These are phyloP conservation scores for Nymphalis c-album DNA, from an alignment of 2,888 invertebrate genomes.

Conservation along the genomic window DNA sequence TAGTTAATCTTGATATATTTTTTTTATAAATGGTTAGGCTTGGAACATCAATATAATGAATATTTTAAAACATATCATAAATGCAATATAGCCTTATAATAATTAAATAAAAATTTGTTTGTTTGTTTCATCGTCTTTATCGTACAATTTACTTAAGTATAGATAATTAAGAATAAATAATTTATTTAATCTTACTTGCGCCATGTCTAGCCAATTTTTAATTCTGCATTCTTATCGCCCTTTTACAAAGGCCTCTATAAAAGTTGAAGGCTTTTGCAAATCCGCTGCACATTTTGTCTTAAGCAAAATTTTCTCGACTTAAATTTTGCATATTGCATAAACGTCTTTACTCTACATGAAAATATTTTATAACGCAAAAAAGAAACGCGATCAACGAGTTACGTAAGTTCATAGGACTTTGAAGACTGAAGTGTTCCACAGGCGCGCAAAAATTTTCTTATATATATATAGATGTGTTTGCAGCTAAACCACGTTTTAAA, in stretches of 20 bases:
- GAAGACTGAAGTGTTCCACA: neutral
- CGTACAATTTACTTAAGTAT: no score
- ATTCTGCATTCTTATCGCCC: neutral
- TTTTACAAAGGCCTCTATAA: neutral
- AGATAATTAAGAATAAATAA: no score
- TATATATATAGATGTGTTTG: no score
- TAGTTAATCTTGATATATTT: no score
- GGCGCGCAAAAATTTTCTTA: neutral
- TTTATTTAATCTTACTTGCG: no score
- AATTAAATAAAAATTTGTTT: no score
- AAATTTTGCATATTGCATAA: neutral
- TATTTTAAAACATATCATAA: no score
- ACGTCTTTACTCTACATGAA: neutral
- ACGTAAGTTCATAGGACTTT: neutral
- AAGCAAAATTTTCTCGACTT: neutral
- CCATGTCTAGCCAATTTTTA: neutral
- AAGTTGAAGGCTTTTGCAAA: constrained; percentile 14
- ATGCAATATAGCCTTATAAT: no score
- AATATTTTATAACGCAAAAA: constrained; percentile 1
- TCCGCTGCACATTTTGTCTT: constrained; percentile 2
- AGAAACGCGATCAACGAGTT: neutral
- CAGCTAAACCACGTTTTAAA: no score
- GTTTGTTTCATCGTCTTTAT: no score
- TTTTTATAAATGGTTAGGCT: no score
- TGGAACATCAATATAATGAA: no score